Conservation (phyloP, 2,888 invertebrate genomes). For the Orgyia antiqua region DNA sequence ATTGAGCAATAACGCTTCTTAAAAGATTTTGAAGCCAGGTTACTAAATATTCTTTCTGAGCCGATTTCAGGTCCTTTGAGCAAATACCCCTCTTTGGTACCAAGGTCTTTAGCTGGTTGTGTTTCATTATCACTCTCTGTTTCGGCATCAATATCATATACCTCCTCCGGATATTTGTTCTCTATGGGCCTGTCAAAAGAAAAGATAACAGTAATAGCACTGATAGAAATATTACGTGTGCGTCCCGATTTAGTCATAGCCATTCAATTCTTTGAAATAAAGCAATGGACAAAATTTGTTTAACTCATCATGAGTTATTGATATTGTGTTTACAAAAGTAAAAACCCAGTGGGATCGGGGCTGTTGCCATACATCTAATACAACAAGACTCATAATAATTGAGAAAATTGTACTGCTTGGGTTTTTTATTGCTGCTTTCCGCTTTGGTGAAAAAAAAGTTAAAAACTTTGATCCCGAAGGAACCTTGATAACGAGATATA, state of each 20-base stretch:
- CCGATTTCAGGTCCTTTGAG: conserved; percentile 95
- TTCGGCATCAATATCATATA: conserved; percentile 94
- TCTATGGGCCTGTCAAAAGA: conserved; percentile 49
- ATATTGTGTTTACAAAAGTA: too few relatives aligned
- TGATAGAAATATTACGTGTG: conserved; percentile 12
- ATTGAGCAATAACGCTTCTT: conserved; percentile 93
- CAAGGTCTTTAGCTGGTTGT: conserved; percentile 83
- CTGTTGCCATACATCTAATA: too few relatives aligned
- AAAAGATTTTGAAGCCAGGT: conserved; percentile 94
- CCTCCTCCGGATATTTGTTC: conserved; percentile 81
- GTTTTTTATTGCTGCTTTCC: too few relatives aligned
- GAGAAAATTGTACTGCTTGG: too few relatives aligned
- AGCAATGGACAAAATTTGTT: neutral
- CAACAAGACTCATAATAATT: too few relatives aligned
- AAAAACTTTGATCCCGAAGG: too few relatives aligned
- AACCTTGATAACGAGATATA: too few relatives aligned
- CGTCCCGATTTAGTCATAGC: conserved; percentile 8
- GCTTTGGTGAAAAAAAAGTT: too few relatives aligned
- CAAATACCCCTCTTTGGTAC: conserved; percentile 93
- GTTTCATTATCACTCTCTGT: conserved; percentile 88
- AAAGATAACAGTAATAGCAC: conserved; percentile 12
- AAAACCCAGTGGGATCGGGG: too few relatives aligned
- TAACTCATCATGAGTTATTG: too few relatives aligned
- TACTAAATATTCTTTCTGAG: conserved; percentile 92
- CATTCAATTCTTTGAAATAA: conserved; percentile 10